Conservation (phyloP, 2,888 invertebrate genomes). For the Eurois occulta region DNA sequence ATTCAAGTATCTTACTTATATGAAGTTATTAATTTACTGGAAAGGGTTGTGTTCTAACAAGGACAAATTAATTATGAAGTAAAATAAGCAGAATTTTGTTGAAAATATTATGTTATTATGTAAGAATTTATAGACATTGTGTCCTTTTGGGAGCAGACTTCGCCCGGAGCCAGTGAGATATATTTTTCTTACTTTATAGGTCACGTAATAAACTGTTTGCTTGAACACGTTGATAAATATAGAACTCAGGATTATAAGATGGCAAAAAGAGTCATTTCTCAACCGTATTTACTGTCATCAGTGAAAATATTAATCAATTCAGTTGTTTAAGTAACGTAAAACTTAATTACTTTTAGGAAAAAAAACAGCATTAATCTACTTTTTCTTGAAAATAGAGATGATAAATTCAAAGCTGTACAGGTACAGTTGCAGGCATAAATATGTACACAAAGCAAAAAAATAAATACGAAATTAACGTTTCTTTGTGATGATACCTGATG, state of each 20-base stretch:
- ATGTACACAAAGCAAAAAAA: neutral
- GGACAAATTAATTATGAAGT: slow-evolving; percentile 48
- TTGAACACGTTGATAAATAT: slow-evolving; percentile 16
- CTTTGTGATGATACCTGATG: neutral
- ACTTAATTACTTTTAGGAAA: neutral
- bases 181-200: slow-evolving; percentile 16
- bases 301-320: neutral
- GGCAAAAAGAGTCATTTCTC: neutral
- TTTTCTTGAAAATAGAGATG: neutral
- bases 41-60: slow-evolving; percentile 48
- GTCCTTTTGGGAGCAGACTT: slow-evolving; percentile 39
- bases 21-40: slow-evolving; percentile 30
- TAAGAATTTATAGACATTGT: slow-evolving; percentile 47
- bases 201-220: slow-evolving; percentile 22
- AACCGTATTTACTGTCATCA: neutral
- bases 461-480: neutral
- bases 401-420: neutral
- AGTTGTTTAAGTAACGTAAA: neutral
- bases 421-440: too few relatives aligned
- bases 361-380: neutral
- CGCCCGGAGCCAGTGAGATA: slow-evolving; percentile 15
- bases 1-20: slow-evolving; percentile 24
- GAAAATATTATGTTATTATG: slow-evolving; percentile 41
- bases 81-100: slow-evolving; percentile 43
- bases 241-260: neutral